phyloP scores from a whole-genome alignment of 2,797 vertebrate genomes.

The Eleutherodactylus coqui region DNA sequence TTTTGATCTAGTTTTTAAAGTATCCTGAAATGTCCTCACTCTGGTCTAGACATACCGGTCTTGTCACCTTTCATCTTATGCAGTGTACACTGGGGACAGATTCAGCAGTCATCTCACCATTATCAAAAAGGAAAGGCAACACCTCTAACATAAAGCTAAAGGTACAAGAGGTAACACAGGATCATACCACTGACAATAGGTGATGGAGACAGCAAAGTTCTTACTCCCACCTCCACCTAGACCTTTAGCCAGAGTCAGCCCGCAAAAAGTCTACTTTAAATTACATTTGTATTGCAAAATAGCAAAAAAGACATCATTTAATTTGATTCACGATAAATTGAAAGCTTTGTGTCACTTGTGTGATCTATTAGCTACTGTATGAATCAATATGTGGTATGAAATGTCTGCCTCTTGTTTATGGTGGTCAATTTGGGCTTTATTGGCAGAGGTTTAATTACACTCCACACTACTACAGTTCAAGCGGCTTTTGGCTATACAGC shows the following conservation, averaged over 20 bases:
- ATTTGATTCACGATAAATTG: background rate
- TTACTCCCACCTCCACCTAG: background rate
- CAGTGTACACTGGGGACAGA: too few relatives aligned
- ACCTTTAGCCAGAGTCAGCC: background rate
- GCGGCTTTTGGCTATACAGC: constrained; percentile 22
- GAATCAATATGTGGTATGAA: constrained; percentile 18
- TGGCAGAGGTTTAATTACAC: constrained; percentile 21
- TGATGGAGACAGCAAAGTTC: background rate
- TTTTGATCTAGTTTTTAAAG: background rate
- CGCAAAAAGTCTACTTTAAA: background rate
- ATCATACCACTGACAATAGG: background rate
- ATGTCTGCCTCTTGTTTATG: background rate
- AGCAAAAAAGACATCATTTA: background rate
- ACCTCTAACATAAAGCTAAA: too few relatives aligned
- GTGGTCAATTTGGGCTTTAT: background rate
- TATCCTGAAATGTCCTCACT: too few relatives aligned
- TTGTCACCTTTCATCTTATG: too few relatives aligned
- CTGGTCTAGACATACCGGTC: too few relatives aligned
- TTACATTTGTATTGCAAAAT: background rate
- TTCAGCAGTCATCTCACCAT: too few relatives aligned
- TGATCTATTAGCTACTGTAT: background rate
- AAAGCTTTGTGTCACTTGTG: background rate
- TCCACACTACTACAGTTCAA: constrained; percentile 14
- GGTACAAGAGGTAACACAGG: too few relatives aligned
- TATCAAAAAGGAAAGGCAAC: too few relatives aligned